Conservation (phyloP, 2,888 invertebrate genomes). For the Taphrorychus bicolor region DNA sequence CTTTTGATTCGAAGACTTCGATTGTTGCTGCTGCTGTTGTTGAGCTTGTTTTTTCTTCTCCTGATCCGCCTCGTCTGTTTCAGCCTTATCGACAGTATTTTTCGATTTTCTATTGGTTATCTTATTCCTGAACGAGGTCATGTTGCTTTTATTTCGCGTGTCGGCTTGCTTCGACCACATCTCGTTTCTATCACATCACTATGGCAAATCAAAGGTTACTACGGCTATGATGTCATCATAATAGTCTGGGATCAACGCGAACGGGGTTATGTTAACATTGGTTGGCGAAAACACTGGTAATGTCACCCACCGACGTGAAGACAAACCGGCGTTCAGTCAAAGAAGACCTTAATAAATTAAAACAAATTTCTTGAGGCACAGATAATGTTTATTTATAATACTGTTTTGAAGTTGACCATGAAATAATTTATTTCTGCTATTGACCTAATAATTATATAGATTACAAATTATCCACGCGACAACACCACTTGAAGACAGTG, state of each 20-base stretch:
- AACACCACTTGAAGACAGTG: too few relatives aligned
- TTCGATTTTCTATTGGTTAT: conserved; percentile 59
- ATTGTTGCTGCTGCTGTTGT: conserved; percentile 27
- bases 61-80: conserved; percentile 36
- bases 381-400: not conserved
- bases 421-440: not conserved
- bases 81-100: conserved; percentile 47
- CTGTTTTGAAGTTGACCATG: not conserved
- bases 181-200: conserved; percentile 6
- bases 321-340: too few relatives aligned
- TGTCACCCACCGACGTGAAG: too few relatives aligned
- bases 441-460: not conserved
- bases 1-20: conserved; percentile 37
- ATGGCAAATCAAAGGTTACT: not conserved
- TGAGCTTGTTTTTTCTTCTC: conserved; percentile 32
- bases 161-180: conserved; percentile 58
- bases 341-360: too few relatives aligned
- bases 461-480: too few relatives aligned
- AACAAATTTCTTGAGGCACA: not conserved
- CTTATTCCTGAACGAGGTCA: conserved; percentile 59
- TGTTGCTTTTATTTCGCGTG: conserved; percentile 46
- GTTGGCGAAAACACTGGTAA: not conserved
- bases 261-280: not conserved
- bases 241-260: not conserved
- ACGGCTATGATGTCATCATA: not conserved